Conservation (phyloP, 2,113 vertebrate species). For the Pithys albifrons region DNA sequence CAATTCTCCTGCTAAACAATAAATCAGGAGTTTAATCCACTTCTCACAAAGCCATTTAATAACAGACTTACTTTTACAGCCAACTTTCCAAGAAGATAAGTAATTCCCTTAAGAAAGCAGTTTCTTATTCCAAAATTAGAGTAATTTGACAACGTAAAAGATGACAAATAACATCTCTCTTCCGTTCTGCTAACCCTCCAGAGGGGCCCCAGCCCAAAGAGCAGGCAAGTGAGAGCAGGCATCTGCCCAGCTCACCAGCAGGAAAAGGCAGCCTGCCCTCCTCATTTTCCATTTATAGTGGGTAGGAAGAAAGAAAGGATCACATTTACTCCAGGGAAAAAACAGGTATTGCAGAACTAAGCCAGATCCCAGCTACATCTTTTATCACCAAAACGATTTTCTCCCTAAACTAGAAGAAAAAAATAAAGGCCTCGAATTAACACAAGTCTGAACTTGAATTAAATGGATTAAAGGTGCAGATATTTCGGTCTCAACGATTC, state of each 20-base stretch:
- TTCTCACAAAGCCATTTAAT: slow-evolving; percentile 36
- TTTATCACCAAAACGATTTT: neutral
- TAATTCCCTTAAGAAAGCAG: slow-evolving; percentile 47
- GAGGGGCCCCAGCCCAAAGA: neutral
- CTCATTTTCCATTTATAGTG: neutral
- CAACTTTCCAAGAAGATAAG: slow-evolving; percentile 56
- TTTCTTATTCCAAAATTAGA: slow-evolving; percentile 37
- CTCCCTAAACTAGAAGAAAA: neutral
- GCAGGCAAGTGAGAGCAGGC: neutral
- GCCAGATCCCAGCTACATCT: neutral
- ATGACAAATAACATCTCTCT: slow-evolving; percentile 23
- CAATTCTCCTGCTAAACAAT: slow-evolving; percentile 48
- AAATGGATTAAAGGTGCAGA: neutral
- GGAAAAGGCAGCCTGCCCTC: neutral
- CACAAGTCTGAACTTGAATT: neutral
- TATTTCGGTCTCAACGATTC: neutral
- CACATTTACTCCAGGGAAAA: neutral
- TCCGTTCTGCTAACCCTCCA: neutral
- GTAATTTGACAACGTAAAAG: slow-evolving; percentile 27
- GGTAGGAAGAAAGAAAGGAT: neutral
- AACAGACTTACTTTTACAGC: slow-evolving; percentile 27
- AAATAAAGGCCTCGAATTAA: neutral
- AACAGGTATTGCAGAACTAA: neutral
- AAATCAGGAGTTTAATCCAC: slow-evolving; percentile 56
- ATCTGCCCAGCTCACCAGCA: neutral